Base-by-base conservation (phyloP, 2,888 invertebrate genomes). In the Sipunculus nudus region DNA sequence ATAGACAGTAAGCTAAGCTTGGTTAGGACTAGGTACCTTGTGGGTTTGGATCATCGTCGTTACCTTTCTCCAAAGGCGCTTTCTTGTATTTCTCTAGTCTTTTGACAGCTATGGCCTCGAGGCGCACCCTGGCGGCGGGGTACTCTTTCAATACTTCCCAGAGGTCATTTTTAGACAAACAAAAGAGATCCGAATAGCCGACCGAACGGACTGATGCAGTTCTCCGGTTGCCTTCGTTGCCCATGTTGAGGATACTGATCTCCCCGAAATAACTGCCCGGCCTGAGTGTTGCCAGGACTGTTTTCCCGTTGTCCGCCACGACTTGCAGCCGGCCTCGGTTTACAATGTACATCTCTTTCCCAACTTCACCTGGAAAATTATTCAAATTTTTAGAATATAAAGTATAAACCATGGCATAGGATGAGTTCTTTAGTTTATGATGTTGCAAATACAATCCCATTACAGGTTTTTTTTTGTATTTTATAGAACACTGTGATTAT, bases 221-320 rank as follows among this genome's bases (percentile, higher is more conserved):
- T 85, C 97, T 89, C 83, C 97, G 89, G 88, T 98, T 98, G 82
- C 97, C 97, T 90, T 96, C 96, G 85, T 96, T 96, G 88, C 97
- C 97, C 82, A 83, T 82, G 66, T 83, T 83, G 86, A 98, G 91
- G 87, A 98, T 96, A 88, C 94, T 95, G 88, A 98, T 98, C 89
- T 98, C 98, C 82, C 98, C 98, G 88, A 98, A 98, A 89, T 98
- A 98, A 86, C 96, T 96, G 86, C 97, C 98, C 78, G 97, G 96
- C 87, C 95, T 94, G 82, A 98, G 89, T 72, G 96, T 96, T 79
- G 97, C 97, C 85, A 98, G 88, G 73, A 97, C 96, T 55, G 95
- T 94, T 86, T 94, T 78, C 91, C 95, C 74, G 94, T 96, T 84
- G 94, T 97, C 88, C 92, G 95, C 79, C 3, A 84, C 81, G 23